Evolutionary conservation across 2,797 vertebrate genomes (phyloP).

Genomic region (Cheracebus regulus): DNA sequence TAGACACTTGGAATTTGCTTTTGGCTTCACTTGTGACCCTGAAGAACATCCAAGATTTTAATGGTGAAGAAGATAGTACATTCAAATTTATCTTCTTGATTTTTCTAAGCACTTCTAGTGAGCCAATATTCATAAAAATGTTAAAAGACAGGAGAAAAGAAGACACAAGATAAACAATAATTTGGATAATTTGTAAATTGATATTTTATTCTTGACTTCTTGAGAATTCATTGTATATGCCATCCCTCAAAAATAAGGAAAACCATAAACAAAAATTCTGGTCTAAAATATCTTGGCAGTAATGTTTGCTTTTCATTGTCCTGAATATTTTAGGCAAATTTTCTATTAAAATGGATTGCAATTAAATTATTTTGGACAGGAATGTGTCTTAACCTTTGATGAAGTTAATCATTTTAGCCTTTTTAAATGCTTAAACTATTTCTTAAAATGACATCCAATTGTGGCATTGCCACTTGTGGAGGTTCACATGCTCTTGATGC

Average conservation of each 20-base stretch:
- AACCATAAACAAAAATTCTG: slow-evolving; percentile 58
- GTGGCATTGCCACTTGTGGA: neutral
- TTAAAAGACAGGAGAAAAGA: slow-evolving; percentile 4
- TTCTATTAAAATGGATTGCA: slow-evolving; percentile 80
- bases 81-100: slow-evolving; percentile 38
- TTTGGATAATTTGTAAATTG: slow-evolving; percentile 51
- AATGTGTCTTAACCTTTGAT: slow-evolving; percentile 73
- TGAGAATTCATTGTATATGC: slow-evolving; percentile 14
- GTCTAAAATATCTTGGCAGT: slow-evolving; percentile 79
- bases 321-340: slow-evolving; percentile 77
- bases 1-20: neutral
- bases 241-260: slow-evolving; percentile 54
- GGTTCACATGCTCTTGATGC: neutral
- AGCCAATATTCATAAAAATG: neutral
- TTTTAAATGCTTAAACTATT: slow-evolving; percentile 72
- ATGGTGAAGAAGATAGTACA: neutral
- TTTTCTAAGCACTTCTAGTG: neutral
- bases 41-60: neutral
- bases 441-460: slow-evolving; percentile 63
- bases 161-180: slow-evolving; percentile 10
- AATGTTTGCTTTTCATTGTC: slow-evolving; percentile 69
- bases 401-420: slow-evolving; percentile 70
- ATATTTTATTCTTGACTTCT: slow-evolving; percentile 51
- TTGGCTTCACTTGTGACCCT: neutral
- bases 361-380: slow-evolving; percentile 76